A percentile compares a stretch with the other conserved stretches of the same genome.
Evolutionary conservation across 2,888 invertebrate species (phyloP).

Genomic region (Yponomeuta plumbellus): DNA sequence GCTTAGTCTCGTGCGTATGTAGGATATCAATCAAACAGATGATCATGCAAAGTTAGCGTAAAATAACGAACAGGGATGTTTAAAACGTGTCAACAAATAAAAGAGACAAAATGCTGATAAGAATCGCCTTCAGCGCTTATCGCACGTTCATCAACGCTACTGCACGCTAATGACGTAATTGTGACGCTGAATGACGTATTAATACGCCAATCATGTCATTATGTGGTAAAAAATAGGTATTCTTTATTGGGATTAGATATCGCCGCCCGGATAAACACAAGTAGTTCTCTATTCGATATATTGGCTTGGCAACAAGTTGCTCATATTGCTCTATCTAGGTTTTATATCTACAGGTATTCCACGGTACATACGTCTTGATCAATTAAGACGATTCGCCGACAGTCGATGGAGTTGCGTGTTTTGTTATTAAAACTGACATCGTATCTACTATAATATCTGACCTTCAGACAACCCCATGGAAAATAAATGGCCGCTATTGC

Average conservation of each 20-base stretch:
- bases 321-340: not conserved
- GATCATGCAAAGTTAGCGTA: too few species aligned
- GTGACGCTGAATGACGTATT: not conserved
- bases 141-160: not conserved
- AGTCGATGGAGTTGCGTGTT: not conserved
- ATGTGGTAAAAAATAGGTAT: not conserved
- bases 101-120: not conserved
- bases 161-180: constrained; percentile 1
- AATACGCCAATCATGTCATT: not conserved
- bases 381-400: not conserved
- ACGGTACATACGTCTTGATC: not conserved
- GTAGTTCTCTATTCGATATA: too few species aligned
- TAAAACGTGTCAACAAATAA: not conserved
- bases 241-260: not conserved
- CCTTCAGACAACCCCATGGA: not conserved
- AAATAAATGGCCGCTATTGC: not conserved
- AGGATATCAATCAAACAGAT: not conserved
- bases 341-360: too few species aligned
- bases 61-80: not conserved
- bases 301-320: not conserved
- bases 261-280: not conserved
- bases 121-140: not conserved
- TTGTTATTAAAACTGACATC: not conserved
- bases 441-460: not conserved
- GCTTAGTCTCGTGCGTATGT: not conserved